A percentile compares a stretch with the other conserved stretches of the same genome.
Conservation (phyloP, 2,888 invertebrate species). For the Elegia similella region DNA sequence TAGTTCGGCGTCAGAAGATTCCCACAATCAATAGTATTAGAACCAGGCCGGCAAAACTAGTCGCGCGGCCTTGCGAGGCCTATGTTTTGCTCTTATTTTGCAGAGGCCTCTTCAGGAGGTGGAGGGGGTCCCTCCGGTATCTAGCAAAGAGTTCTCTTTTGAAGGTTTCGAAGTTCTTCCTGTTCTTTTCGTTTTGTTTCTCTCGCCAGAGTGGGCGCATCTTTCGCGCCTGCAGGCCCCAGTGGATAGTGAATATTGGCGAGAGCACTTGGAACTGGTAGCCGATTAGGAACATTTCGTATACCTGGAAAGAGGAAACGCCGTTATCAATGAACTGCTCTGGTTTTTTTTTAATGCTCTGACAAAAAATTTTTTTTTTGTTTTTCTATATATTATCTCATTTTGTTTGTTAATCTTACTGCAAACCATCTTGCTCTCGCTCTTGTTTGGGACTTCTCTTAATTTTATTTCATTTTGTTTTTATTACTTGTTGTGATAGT, state of each 20-base stretch:
- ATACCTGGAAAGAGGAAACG: constrained; percentile 83
- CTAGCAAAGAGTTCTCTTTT: constrained; percentile 90
- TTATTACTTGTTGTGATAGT: too few relatives aligned
- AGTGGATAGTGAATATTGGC: constrained; percentile 94
- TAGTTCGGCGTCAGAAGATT: constrained; percentile 39
- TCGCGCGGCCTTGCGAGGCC: constrained; percentile 73
- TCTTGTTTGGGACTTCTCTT: too few relatives aligned
- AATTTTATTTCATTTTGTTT: too few relatives aligned
- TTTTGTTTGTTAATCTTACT: too few relatives aligned
- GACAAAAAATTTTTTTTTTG: too few relatives aligned
- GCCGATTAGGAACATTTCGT: constrained; percentile 95
- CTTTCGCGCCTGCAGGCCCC: constrained; percentile 91
- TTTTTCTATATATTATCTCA: too few relatives aligned
- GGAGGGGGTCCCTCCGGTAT: constrained; percentile 86
- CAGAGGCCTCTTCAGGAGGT: constrained; percentile 57
- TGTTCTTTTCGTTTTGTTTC: constrained; percentile 91
- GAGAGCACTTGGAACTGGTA: constrained; percentile 94
- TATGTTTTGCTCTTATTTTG: constrained; percentile 64
- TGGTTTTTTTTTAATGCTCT: too few relatives aligned
- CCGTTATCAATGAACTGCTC: not conserved
- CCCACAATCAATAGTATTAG: constrained; percentile 34
- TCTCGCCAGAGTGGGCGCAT: constrained; percentile 92
- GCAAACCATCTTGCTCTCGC: too few relatives aligned
- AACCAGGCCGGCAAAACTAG: constrained; percentile 59
- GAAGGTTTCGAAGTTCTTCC: constrained; percentile 91